phyloP scores from a whole-genome alignment of 2,888 invertebrate genomes.

The Tinea trinotella region DNA sequence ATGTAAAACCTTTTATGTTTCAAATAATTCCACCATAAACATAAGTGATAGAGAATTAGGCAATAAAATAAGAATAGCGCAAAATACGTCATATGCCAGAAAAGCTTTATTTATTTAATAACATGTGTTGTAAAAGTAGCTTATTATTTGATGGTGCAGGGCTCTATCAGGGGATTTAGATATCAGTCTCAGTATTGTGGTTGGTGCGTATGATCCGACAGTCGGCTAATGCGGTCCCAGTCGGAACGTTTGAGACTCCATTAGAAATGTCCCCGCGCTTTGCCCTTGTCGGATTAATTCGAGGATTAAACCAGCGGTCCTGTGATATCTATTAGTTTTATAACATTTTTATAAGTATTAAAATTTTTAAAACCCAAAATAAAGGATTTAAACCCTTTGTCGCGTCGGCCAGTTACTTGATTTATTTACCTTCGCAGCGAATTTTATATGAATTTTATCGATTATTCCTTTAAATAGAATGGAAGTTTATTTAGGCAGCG shows the following conservation, averaged over 20 bases:
- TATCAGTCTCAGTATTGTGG: constrained; percentile 37
- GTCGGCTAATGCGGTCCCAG: constrained; percentile 50
- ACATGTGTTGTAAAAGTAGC: constrained; percentile 20
- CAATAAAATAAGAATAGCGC: neutral
- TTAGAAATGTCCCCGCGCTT: constrained; percentile 32
- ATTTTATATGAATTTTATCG: neutral
- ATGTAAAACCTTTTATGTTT: too few relatives aligned
- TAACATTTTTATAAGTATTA: constrained; percentile 16
- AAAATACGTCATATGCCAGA: neutral
- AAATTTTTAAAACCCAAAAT: constrained; percentile 3
- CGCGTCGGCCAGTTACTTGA: neutral
- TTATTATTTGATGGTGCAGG: constrained; percentile 28
- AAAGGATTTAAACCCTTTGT: constrained; percentile 2
- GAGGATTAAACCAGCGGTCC: constrained; percentile 19
- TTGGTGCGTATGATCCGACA: constrained; percentile 40
- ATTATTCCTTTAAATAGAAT: too few relatives aligned
- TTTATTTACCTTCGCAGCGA: neutral
- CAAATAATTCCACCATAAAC: too few relatives aligned
- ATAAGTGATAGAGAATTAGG: too few relatives aligned
- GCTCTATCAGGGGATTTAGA: constrained; percentile 31
- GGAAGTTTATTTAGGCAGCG: neutral
- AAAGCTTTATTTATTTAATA: neutral
- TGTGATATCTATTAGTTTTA: constrained; percentile 18
- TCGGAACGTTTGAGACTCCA: constrained; percentile 53
- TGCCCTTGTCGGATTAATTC: constrained; percentile 37